Conservation (phyloP, 2,113 vertebrate genomes). For the Phodopus roborovskii region DNA sequence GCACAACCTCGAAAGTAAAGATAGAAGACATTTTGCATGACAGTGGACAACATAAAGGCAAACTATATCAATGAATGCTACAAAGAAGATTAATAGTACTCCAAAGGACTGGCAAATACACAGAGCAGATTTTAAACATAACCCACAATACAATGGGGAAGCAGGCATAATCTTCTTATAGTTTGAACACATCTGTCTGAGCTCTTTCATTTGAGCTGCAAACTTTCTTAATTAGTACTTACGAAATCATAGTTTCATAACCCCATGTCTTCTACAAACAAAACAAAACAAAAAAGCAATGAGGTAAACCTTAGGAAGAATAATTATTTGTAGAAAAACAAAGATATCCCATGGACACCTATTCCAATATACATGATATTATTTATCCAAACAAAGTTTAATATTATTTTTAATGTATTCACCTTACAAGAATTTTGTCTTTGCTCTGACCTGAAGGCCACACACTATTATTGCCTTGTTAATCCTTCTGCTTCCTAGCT, state of each 20-base stretch:
- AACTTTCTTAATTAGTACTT: slow-evolving; percentile 17
- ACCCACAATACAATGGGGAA: not conserved
- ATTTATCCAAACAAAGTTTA: slow-evolving; percentile 47
- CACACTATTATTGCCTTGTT: slow-evolving; percentile 77
- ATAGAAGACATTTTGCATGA: not conserved
- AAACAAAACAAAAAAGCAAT: not conserved
- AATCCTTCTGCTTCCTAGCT: slow-evolving; percentile 75
- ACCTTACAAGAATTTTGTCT: slow-evolving; percentile 68
- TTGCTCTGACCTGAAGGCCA: slow-evolving; percentile 56
- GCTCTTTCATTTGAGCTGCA: slow-evolving; percentile 51
- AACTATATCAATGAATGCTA: not conserved
- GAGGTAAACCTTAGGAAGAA: slow-evolving; percentile 13
- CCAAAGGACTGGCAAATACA: not conserved
- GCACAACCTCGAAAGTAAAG: not conserved
- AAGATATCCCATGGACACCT: not conserved
- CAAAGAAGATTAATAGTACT: not conserved
- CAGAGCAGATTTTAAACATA: slow-evolving; percentile 41
- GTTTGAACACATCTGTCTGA: slow-evolving; percentile 13
- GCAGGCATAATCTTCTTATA: not conserved
- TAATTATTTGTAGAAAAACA: not conserved
- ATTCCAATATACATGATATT: slow-evolving; percentile 59
- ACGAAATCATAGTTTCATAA: not conserved
- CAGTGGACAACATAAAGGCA: not conserved
- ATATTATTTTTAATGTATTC: slow-evolving; percentile 59
- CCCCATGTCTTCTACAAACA: slow-evolving; percentile 12